Percentiles rank a stretch among this genome's conserved stretches.
These are phyloP conservation scores for Cinclus cinclus DNA, from an alignment of 2,113 vertebrate genomes.

Conservation along the genomic window DNA sequence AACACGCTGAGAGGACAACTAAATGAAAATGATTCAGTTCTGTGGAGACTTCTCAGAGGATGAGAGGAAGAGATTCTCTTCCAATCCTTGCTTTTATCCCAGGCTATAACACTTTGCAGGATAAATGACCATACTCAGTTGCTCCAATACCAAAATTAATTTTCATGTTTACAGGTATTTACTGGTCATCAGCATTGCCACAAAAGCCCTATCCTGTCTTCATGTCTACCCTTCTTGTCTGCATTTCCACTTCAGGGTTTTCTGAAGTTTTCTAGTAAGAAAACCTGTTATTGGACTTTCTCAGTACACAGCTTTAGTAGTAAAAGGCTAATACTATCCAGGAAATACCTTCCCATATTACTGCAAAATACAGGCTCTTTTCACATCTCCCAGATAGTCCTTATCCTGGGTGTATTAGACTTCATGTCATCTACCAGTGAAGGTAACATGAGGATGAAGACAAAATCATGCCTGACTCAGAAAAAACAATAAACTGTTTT, in stretches of 20 bases:
- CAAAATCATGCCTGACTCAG: background rate
- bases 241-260: background rate
- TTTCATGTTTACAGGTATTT: background rate
- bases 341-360: background rate
- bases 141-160: background rate
- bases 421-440: background rate
- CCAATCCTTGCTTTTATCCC: background rate
- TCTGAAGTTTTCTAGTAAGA: background rate
- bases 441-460: background rate
- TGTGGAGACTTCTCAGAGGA: background rate
- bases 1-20: background rate
- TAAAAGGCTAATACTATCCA: background rate
- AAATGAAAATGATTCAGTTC: background rate
- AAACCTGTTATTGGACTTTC: background rate
- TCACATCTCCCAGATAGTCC: rapidly evolving
- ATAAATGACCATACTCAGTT: background rate
- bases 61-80: background rate
- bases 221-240: background rate
- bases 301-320: background rate
- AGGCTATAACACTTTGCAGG: background rate
- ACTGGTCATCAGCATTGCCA: background rate
- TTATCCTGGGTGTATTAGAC: background rate
- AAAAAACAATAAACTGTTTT: background rate
- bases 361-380: background rate
- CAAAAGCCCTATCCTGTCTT: background rate